Evolutionary conservation across 1,140 invertebrate species (phyloP), one percentile per base, ranked within the genome.

Genomic region (Diuraphis noxia): DNA sequence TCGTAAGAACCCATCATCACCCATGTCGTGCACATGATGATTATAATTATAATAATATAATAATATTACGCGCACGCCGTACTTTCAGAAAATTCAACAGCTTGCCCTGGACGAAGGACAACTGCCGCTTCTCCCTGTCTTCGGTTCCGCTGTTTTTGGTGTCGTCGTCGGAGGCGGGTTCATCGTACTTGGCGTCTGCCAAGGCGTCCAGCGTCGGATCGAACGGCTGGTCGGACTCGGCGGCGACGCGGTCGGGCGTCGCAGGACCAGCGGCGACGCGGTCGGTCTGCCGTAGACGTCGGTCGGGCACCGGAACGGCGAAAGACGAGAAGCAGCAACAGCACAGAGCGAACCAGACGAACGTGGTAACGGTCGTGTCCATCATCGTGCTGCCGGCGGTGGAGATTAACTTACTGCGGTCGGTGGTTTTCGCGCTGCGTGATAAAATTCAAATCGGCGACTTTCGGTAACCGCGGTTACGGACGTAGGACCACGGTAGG

Each of bases 11-110:
- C 56, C 56, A 72, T 72, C 13, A n/a, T n/a, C 30, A 13, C 52
- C 52, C 25, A 52, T 23, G 30, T 30, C 25, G 25, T 56, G 10
- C 5, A 2, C n/a, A 52, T 52, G 7, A 52, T 25, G 1, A 52
- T 52, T 3, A 52, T 52, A 25, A 25, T 9, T 2, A 17, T 63
- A 63, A n/a, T 13, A n/a, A 72, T n/a, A 30, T 56, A 17, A 56
- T 56, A 56, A 30, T 56, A 30, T 30, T 17, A 13, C 56, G 36
- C 36, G 8, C 21, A 36, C 3, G 36, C 21, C 63, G 38, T 91
- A 90, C 88, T 90, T 90, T 90, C 21, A 90, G 36, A 79, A 90
- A 90, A 43, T 90, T 90, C 63, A 90, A 40, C 88, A 90, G 41
- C 41, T 38, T 90, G 72, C 41, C 46, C 63, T 90, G 88, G 56